A percentile compares a stretch with the other conserved stretches of the same genome.
These are phyloP conservation scores for Rutilus rutilus DNA, from an alignment of 2,113 vertebrate species.

Conservation along the genomic window DNA sequence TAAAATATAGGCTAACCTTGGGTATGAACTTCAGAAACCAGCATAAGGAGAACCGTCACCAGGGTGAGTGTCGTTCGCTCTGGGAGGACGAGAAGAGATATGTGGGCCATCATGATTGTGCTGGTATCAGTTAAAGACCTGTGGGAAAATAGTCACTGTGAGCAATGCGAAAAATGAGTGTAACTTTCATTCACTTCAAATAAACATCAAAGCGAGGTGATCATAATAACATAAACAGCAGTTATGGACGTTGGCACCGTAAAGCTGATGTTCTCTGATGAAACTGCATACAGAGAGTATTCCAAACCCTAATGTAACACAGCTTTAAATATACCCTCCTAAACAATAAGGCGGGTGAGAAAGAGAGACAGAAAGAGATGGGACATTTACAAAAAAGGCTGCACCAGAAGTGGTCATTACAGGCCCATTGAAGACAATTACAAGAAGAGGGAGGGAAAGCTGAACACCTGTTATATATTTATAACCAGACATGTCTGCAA, in stretches of 20 bases:
- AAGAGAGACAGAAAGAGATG: not conserved
- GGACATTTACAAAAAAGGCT: slow-evolving; percentile 13
- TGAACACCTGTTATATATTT: slow-evolving; percentile 45
- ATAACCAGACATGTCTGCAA: not conserved
- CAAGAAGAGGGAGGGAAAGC: slow-evolving; percentile 27
- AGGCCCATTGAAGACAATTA: slow-evolving; percentile 50
- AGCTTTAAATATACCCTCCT: not conserved
- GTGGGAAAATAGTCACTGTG: slow-evolving; percentile 11
- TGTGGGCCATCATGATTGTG: slow-evolving; percentile 40
- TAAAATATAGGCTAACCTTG: slow-evolving; percentile 67
- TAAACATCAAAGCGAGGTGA: not conserved
- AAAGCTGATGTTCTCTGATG: not conserved
- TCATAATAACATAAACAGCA: not conserved
- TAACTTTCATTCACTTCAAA: not conserved
- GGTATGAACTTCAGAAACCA: slow-evolving; percentile 66
- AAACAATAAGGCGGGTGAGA: not conserved
- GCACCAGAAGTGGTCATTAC: slow-evolving; percentile 47
- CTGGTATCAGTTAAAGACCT: slow-evolving; percentile 26
- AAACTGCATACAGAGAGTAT: not conserved
- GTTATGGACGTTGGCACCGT: not conserved
- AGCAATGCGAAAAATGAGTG: not conserved
- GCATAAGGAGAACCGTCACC: slow-evolving; percentile 58
- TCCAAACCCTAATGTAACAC: not conserved
- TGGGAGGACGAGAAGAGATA: slow-evolving; percentile 24
- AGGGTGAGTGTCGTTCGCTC: slow-evolving; percentile 28